These are phyloP conservation scores for Aphidius gifuensis DNA, from an alignment of 1,140 invertebrate species.

Conservation along the genomic window DNA sequence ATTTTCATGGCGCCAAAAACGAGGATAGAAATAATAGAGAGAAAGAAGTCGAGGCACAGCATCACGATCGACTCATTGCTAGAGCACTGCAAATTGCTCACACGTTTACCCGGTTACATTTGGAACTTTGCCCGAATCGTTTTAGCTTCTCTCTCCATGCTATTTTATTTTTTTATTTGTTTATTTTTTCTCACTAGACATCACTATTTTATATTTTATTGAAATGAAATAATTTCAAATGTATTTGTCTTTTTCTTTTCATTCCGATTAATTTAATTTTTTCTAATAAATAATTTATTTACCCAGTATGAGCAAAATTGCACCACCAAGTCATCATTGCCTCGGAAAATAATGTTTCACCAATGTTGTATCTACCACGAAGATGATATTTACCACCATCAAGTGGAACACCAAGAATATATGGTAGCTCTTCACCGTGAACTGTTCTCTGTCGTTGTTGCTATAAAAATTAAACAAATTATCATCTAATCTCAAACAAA, in stretches of 20 bases:
- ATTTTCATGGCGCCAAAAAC: constrained; percentile 17
- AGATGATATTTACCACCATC: constrained; percentile 72
- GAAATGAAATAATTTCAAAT: too few species aligned
- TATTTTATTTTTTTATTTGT: neutral
- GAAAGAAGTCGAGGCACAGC: neutral
- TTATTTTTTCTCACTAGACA: too few species aligned
- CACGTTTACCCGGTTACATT: constrained; percentile 7
- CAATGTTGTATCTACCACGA: constrained; percentile 66
- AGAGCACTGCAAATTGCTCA: constrained; percentile 8
- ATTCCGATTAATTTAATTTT: neutral
- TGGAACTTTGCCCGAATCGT: constrained; percentile 13
- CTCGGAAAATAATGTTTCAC: constrained; percentile 76
- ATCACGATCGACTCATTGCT: neutral
- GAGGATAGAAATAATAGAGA: neutral
- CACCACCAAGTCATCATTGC: constrained; percentile 83
- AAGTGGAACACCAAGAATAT: constrained; percentile 86
- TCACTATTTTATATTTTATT: too few species aligned
- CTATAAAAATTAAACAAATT: constrained; percentile 34
- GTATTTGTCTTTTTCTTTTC: too few species aligned
- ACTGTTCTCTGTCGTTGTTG: constrained; percentile 56
- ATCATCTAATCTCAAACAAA: neutral
- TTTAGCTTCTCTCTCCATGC: neutral
- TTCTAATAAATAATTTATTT: constrained; percentile 36
- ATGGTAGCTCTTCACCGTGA: constrained; percentile 87
- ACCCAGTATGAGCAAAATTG: constrained; percentile 87